Evolutionary conservation across 2,113 vertebrate species (phyloP).

Genomic region (Sus scrofa): T2T-Sscrofa CM000825.6:80604001-80604500

Average conservation of each 20-base stretch:
- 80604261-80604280: neutral
- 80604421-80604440: neutral
- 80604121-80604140: neutral
- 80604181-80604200: neutral
- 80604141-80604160: neutral
- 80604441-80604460: neutral
- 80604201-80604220: constrained; percentile 29
- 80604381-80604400: neutral
- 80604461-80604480: neutral
- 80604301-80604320: neutral
- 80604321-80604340: too few relatives aligned
- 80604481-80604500: neutral
- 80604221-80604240: neutral
- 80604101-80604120: neutral
- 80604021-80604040: neutral
- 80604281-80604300: neutral
- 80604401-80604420: neutral
- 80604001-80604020: neutral
- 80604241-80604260: neutral
- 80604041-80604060: neutral
- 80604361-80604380: neutral
- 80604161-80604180: neutral
- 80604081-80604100: neutral
- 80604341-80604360: accelerated
- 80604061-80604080: neutral